Evolutionary conservation across 2,113 vertebrate species (phyloP).

Genomic region (Mionectes macconnelli): DNA sequence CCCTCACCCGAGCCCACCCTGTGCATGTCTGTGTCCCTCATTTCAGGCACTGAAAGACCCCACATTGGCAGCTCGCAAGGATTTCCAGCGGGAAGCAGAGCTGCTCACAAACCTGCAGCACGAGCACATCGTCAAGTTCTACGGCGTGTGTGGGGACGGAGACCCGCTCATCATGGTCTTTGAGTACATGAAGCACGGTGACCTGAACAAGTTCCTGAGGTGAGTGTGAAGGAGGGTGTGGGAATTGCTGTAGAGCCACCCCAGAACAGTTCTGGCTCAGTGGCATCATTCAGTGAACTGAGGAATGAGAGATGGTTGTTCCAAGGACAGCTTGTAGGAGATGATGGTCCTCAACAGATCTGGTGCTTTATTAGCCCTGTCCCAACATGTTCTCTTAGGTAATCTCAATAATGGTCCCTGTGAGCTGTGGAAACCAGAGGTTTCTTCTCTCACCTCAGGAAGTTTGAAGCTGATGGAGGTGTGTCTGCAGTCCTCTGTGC

Average conservation of each 20-base stretch:
- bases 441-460: not conserved
- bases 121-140: constrained; percentile 96
- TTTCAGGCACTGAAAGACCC: constrained; percentile 93
- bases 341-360: not conserved
- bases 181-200: constrained; percentile 98
- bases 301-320: not conserved
- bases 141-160: constrained; percentile 92
- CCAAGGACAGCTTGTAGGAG: not conserved
- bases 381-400: not conserved
- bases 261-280: fast-evolving
- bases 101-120: constrained; percentile 97
- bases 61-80: constrained; percentile 92
- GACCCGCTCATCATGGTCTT: constrained; percentile 99
- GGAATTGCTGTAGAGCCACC: not conserved
- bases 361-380: not conserved
- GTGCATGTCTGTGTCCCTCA: not conserved
- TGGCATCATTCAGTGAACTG: not conserved
- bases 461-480: not conserved
- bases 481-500: not conserved
- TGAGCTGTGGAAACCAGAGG: not conserved
- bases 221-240: not conserved
- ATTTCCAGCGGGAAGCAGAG: constrained; percentile 97
- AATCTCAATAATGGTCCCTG: not conserved
- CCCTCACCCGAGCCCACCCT: not conserved
- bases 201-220: constrained; percentile 98